phyloP scores from a whole-genome alignment of 2,797 vertebrate genomes.

The Dicrostonyx torquatus region DNA sequence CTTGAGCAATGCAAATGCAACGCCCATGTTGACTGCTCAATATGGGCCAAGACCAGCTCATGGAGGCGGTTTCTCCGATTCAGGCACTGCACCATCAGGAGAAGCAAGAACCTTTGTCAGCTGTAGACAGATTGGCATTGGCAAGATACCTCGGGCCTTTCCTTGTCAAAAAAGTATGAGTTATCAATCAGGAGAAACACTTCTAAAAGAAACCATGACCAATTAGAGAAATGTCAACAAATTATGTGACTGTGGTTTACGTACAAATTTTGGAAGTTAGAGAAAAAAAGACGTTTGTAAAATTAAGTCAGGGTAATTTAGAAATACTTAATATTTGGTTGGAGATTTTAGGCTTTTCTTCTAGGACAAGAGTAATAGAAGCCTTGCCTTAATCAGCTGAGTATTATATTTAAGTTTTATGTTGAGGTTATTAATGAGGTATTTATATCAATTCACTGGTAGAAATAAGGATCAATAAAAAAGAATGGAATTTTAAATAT shows the following conservation, averaged over 20 bases:
- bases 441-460: background rate
- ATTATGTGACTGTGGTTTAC: background rate
- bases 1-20: background rate
- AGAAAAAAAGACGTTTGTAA: constrained; percentile 1
- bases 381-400: background rate
- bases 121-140: background rate
- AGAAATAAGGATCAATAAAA: background rate
- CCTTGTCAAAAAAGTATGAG: background rate
- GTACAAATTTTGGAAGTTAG: constrained; percentile 12
- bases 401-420: constrained; percentile 3
- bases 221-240: background rate
- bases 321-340: constrained; percentile 19
- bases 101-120: background rate
- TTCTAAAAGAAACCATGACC: background rate
- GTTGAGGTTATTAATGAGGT: background rate
- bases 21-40: background rate
- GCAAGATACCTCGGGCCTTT: background rate
- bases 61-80: background rate
- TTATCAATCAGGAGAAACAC: background rate
- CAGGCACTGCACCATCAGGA: rapidly evolving
- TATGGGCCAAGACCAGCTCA: background rate
- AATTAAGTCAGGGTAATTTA: background rate
- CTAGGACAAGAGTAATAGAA: background rate
- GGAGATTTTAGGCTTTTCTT: constrained; percentile 26
- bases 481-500: background rate